Conservation (phyloP, 2,888 invertebrate species). For the Steinernema hermaphroditum region DNA sequence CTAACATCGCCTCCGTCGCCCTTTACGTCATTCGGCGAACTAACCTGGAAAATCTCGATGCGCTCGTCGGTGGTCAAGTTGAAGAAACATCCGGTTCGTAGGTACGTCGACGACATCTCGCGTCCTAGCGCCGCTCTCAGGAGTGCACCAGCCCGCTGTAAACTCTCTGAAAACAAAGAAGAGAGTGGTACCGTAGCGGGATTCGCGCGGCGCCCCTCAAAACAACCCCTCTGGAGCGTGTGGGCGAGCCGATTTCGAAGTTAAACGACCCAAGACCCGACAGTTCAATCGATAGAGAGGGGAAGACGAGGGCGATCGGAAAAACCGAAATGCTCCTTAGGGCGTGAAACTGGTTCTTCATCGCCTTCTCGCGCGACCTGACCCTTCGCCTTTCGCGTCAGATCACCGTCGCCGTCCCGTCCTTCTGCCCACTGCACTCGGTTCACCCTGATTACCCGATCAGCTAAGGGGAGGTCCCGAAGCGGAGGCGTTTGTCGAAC, state of each 20-base stretch:
- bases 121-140: not conserved
- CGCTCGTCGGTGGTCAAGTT: constrained; percentile 53
- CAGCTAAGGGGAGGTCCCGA: not conserved
- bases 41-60: constrained; percentile 55
- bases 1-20: too few species aligned
- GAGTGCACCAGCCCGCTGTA: not conserved
- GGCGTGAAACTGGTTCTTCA: constrained; percentile 10
- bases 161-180: not conserved
- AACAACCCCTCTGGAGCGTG: not conserved
- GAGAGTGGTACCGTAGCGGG: not conserved
- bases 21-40: not conserved
- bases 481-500: not conserved
- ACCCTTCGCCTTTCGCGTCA: not conserved
- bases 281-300: constrained; percentile 1
- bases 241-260: not conserved
- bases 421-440: too few species aligned
- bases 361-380: constrained; percentile 19
- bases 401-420: not conserved
- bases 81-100: constrained; percentile 57
- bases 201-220: not conserved
- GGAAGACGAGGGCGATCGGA: constrained; percentile 3
- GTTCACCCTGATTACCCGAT: not conserved
- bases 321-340: constrained; percentile 24
- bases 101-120: constrained; percentile 36
- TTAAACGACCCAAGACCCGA: constrained; percentile 7